Base-by-base conservation (phyloP, 2,797 vertebrate genomes). In the Microctenopoma stevenorrisi region DNA sequence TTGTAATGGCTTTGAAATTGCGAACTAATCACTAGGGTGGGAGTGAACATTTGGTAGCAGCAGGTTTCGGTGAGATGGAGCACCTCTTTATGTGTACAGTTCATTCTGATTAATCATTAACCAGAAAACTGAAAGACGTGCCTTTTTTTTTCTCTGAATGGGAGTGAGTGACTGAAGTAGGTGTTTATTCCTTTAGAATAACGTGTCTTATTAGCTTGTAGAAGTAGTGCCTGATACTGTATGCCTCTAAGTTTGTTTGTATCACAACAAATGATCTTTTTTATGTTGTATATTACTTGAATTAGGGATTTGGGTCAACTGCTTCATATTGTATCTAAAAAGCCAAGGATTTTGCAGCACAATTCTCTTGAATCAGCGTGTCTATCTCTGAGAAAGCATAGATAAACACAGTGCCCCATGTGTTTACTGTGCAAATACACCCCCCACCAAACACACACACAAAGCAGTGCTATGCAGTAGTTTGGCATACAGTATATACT, bases 381-480 rank as follows among this genome's bases (percentile, higher is more conserved):
- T 61, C 28, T 80, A 72, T 60, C 53, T 83, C 60, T 72, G 65
- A 86, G 68, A 83, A 64, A 83, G 79, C 65, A 72, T 72, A 54
- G 78, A 82, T 83, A 79, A 76, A 87, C 82, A 84, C 53, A 69
- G 65, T 74, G 63, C 68, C 49, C 72, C 2, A 3, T 76, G 59
- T 92, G 85, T 90, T 90, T 91, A 79, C 88, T 89, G 55, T 86
- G 85, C 64, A 89, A 88, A 89, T 79, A 89, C 72, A 63, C 51
- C 74, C 79, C 71, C 63, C 63, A 67, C 70, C 72, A 64, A 55
- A 67, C 68, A 66, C 25, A 74, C 30, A 16, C 26, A 47, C 57
- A 37, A 47, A 75, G 68, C 70, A 65, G 54, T 73, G 49, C 57
- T 73, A 58, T 78, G 59, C 42, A 38, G 55, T 18, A 28, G 53